These are phyloP conservation scores for Acrossocheilus wenchowensis DNA, from an alignment of 2,797 vertebrate genomes.

Conservation along the genomic window DNA sequence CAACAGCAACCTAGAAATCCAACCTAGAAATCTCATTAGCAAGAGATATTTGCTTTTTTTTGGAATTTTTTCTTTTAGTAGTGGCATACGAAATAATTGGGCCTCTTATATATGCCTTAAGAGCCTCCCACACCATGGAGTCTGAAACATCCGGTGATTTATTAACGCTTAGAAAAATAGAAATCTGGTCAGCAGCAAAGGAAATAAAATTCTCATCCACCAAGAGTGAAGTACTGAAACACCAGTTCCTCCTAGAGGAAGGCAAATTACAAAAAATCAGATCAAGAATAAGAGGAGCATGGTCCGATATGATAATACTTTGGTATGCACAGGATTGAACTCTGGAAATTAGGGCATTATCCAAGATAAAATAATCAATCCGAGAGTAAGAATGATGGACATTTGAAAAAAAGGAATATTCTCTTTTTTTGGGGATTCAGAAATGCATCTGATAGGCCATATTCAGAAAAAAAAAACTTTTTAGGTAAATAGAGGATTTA, in stretches of 20 bases:
- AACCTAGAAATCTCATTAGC: background rate
- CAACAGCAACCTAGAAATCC: background rate
- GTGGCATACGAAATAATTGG: background rate
- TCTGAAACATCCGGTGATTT: background rate
- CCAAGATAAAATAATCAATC: background rate
- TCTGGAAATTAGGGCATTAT: background rate
- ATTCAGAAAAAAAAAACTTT: too few relatives aligned
- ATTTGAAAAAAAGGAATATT: too few relatives aligned
- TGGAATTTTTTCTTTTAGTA: background rate
- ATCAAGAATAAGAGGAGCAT: too few relatives aligned
- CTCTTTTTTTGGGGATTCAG: too few relatives aligned
- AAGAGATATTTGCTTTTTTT: background rate
- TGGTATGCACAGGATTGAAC: too few relatives aligned
- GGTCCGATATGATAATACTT: too few relatives aligned
- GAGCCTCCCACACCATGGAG: background rate
- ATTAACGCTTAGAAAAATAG: background rate
- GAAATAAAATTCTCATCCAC: background rate
- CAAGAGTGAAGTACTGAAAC: background rate
- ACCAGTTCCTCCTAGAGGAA: background rate
- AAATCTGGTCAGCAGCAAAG: background rate
- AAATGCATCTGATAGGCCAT: too few relatives aligned
- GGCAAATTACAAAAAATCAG: too few relatives aligned
- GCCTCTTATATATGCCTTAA: background rate
- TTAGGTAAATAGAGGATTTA: too few relatives aligned
- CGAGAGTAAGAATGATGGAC: background rate